Base-by-base conservation (phyloP, 2,113 vertebrate genomes). In the Galemys pyrenaicus region DNA sequence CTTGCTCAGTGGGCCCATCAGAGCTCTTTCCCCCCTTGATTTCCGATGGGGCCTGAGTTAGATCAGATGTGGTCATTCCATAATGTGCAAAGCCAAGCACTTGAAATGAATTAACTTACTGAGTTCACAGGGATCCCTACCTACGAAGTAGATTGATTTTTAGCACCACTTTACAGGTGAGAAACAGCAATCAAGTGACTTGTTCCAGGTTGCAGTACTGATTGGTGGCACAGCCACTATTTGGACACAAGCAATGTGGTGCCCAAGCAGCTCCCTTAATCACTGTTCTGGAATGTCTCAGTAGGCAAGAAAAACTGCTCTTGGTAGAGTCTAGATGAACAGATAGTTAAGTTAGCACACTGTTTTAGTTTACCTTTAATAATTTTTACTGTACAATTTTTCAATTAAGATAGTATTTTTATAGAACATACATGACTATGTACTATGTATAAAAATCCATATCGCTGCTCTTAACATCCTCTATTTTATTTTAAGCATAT, bases 301-400 rank as follows among this genome's bases (percentile, higher is more conserved):
- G 46, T 35, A 70, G 41, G 49, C 51, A 49, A 75, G 44, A 64
- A 81, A 93, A 94, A 82, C 54, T 41, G 28, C 39, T 32, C 82
- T 26, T 46, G 16, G 51, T 67, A 82, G 32, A 77, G 37, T 49
- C 80, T 71, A 70, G 46, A 77, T 37, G 35, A 46, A 74, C 24
- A 62, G 32, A 68, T 37, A 49, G 67, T 89, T 51, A 65, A 49
- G 67, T 89, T 51, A 65, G 35, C 24, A 54, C 51, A 30, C 74
- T 46, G 74, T 82, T 91, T 96, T 92, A 70, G 44, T 62, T 68
- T 86, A 9, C 78, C 49, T 83, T 82, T 44, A 93, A 30, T 83
- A 58, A 44, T 6, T 87, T 89, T 49, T 32, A n/a, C n/a, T 89
- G 44, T 28, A 75, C 60, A 64, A 35, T 56, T 77, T 91, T 91